phyloP scores from a whole-genome alignment of 35 echinoderm and acorn worm species.

The Lytechinus pictus region DNA sequence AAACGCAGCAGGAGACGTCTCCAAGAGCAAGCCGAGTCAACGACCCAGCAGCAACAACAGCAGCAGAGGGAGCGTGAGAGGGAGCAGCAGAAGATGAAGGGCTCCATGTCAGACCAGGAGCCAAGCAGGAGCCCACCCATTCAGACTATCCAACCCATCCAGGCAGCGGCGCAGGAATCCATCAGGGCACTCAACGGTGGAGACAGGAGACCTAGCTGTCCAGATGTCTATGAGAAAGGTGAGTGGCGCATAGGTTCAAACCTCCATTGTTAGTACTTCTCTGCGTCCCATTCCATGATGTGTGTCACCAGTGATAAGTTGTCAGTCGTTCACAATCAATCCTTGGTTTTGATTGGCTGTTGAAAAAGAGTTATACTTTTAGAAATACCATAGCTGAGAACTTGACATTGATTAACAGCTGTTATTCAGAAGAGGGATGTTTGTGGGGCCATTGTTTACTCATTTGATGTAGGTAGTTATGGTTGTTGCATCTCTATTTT shows the following conservation, averaged over 20 bases:
- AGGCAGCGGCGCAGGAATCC: conserved; percentile 48
- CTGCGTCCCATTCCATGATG: background rate
- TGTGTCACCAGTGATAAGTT: background rate
- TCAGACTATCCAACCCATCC: conserved; percentile 49
- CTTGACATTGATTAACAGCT: too few species aligned
- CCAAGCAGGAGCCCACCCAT: conserved; percentile 51
- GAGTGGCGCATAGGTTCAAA: background rate
- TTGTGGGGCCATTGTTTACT: too few species aligned
- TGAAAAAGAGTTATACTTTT: too few species aligned
- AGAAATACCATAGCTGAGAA: too few species aligned
- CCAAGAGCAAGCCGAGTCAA: conserved; percentile 68
- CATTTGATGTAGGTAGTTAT: too few species aligned
- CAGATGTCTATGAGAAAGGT: conserved; percentile 44
- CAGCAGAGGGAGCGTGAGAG: conserved; percentile 22
- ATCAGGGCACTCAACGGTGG: conserved; percentile 68
- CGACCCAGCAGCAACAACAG: conserved; percentile 29
- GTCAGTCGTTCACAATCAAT: too few species aligned
- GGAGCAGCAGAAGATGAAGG: conserved; percentile 46
- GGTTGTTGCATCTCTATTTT: too few species aligned
- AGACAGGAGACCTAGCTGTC: background rate
- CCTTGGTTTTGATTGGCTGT: too few species aligned
- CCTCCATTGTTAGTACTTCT: background rate
- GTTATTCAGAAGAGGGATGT: too few species aligned
- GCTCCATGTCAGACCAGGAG: conserved; percentile 48
- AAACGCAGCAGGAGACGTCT: conserved; percentile 84